Conservation (phyloP, 2,113 vertebrate genomes). For the Pipra filicauda region DNA sequence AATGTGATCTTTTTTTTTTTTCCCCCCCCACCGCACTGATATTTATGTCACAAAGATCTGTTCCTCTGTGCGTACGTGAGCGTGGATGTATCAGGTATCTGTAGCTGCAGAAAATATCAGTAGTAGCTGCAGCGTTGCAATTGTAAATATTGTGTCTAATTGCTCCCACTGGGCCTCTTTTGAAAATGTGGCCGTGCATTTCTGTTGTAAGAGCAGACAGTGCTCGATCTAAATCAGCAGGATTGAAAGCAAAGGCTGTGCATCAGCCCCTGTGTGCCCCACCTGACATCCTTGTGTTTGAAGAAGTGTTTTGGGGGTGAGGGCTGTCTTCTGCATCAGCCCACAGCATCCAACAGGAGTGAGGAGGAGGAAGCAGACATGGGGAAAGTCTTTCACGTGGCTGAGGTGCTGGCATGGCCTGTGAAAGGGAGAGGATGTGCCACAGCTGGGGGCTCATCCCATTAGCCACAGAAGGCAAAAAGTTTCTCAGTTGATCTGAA, state of each 20-base stretch:
- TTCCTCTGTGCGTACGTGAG: background rate
- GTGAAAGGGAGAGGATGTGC: background rate
- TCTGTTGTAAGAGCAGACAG: background rate
- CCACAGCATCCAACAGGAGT: rapidly evolving
- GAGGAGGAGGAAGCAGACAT: background rate
- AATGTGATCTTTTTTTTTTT: background rate
- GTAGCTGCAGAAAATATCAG: background rate
- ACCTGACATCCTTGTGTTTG: background rate
- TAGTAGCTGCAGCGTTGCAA: background rate
- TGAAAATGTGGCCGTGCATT: background rate
- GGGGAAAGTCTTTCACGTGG: background rate
- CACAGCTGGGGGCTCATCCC: background rate
- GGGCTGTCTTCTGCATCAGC: background rate
- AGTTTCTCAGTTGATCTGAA: background rate
- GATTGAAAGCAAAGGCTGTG: background rate
- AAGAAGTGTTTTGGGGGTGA: background rate
- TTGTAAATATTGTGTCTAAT: background rate
- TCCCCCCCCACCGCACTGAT: background rate
- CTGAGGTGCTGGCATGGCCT: background rate
- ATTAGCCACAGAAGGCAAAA: background rate
- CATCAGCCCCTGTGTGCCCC: background rate
- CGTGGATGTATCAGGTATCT: background rate
- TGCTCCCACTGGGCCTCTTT: background rate
- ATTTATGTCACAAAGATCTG: background rate
- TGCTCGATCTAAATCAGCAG: rapidly evolving